Evolutionary conservation across 2,113 vertebrate genomes (phyloP).

Genomic region (Hippocampus guttulatus): DNA sequence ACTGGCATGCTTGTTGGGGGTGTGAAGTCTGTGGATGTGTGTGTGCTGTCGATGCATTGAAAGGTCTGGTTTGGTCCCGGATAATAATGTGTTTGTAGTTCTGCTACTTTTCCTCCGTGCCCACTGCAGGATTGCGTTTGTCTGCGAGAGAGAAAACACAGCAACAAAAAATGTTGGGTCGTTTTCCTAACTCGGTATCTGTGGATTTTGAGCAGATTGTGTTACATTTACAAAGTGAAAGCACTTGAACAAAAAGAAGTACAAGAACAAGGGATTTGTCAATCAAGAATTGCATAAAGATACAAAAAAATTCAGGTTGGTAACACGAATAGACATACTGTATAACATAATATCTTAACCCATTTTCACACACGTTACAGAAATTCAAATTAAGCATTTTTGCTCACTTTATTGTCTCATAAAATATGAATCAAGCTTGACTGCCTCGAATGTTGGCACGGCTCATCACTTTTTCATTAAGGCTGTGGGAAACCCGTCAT

Average conservation of each 20-base stretch:
- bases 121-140: conserved; percentile 33
- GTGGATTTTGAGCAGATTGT: neutral
- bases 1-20: conserved; percentile 18
- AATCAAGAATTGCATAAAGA: neutral
- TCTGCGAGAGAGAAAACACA: conserved; percentile 14
- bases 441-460: neutral
- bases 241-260: neutral
- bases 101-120: conserved; percentile 34
- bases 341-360: neutral
- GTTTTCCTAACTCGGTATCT: neutral
- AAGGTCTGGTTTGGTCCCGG: conserved; percentile 47
- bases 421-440: neutral
- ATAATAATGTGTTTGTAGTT: conserved; percentile 53
- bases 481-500: neutral
- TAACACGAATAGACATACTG: neutral
- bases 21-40: conserved; percentile 24
- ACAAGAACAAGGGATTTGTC: neutral
- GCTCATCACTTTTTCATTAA: conserved; percentile 5
- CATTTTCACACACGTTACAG: conserved; percentile 1
- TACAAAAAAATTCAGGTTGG: neutral
- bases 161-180: neutral
- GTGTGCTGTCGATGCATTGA: conserved; percentile 13
- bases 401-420: neutral
- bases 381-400: neutral
- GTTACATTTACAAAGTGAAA: neutral